These are phyloP conservation scores for Papilio gigon DNA, from an alignment of 2,888 invertebrate genomes.

Conservation along the genomic window DNA sequence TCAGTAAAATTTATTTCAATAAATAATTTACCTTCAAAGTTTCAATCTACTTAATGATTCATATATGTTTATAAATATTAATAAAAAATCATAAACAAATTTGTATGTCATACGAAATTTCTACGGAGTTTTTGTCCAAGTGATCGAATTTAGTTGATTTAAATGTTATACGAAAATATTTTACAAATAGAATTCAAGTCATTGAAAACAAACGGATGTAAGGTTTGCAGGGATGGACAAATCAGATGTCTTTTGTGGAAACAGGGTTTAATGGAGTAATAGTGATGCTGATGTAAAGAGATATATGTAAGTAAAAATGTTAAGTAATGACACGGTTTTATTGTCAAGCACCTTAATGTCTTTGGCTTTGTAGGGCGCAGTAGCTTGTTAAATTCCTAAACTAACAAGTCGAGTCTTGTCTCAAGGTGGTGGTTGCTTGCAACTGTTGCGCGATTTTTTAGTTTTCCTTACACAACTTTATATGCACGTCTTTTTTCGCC, in stretches of 20 bases:
- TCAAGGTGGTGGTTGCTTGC: not conserved
- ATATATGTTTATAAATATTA: no score
- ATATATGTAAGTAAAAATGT: slow-evolving; percentile 16
- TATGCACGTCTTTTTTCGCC: not conserved
- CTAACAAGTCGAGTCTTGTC: not conserved
- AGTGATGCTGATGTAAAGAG: slow-evolving; percentile 8
- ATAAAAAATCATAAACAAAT: no score
- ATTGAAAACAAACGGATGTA: not conserved
- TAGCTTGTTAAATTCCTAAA: not conserved
- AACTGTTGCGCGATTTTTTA: slow-evolving; percentile 1
- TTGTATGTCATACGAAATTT: not conserved
- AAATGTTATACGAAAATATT: not conserved
- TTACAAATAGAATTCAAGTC: not conserved
- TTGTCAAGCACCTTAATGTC: slow-evolving; percentile 15
- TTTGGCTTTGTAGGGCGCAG: slow-evolving; percentile 12
- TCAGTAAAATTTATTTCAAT: not conserved
- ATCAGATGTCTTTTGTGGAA: not conserved
- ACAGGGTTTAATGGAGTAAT: slow-evolving; percentile 14
- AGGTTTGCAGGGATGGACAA: not conserved
- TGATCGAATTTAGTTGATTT: not conserved
- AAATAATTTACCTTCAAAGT: no score
- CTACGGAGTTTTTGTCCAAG: not conserved
- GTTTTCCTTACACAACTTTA: not conserved
- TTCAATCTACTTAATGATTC: not conserved
- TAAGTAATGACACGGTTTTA: slow-evolving; percentile 10